phyloP scores from a whole-genome alignment of 2,797 vertebrate genomes.

The Leptoclinus maculatus region DNA sequence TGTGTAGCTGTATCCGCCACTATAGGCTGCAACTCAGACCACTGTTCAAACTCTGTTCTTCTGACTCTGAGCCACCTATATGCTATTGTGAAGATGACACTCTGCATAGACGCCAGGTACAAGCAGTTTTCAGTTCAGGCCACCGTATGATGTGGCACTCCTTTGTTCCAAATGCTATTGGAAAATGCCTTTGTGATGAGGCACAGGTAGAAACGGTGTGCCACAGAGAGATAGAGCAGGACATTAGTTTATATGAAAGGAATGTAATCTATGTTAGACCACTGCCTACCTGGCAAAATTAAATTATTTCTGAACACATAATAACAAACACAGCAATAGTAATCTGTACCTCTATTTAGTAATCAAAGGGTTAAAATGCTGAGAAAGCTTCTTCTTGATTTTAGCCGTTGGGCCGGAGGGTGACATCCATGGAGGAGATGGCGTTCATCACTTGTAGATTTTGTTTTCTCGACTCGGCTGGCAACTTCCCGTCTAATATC shows the following conservation, averaged over 20 bases:
- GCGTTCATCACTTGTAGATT: too few relatives aligned
- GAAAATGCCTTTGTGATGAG: slow-evolving; percentile 49
- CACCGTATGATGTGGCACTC: slow-evolving; percentile 27
- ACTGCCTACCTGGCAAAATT: not conserved
- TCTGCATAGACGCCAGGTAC: slow-evolving; percentile 14
- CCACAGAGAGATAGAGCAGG: not conserved
- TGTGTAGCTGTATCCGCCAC: not conserved
- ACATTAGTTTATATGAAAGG: not conserved
- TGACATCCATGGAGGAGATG: too few relatives aligned
- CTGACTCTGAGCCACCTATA: slow-evolving; percentile 15
- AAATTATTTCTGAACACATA: not conserved
- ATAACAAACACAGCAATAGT: not conserved
- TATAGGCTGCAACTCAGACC: slow-evolving; percentile 5
- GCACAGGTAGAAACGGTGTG: slow-evolving; percentile 60
- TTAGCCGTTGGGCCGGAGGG: too few relatives aligned
- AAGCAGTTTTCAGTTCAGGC: slow-evolving; percentile 14
- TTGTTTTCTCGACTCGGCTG: too few relatives aligned
- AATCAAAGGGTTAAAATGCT: not conserved
- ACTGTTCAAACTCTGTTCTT: slow-evolving; percentile 14
- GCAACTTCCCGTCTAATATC: too few relatives aligned
- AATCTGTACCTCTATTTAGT: not conserved
- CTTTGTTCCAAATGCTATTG: slow-evolving; percentile 2
- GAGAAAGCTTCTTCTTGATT: too few relatives aligned
- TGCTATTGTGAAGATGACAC: slow-evolving; percentile 26
- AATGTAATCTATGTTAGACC: not conserved